Base-by-base conservation (phyloP, 2,797 vertebrate species). In the Columba guinea region DNA sequence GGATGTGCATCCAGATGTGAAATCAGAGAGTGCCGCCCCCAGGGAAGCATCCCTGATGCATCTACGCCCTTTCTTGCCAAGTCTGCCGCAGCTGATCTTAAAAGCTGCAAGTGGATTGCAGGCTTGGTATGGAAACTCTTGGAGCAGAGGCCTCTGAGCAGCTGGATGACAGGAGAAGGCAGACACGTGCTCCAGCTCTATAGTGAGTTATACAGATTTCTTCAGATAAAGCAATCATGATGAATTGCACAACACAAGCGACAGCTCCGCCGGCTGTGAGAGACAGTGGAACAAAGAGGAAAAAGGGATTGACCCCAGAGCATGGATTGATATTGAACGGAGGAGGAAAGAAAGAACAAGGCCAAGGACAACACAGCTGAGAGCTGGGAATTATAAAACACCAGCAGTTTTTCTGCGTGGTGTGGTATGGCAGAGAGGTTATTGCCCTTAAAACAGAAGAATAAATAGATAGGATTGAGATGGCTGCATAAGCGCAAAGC, bases 261-360 rank as follows among this genome's bases (percentile, higher is more conserved):
- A 74, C 39, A 53, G 17, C 51, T 88, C n/a, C 32, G 35, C 34
- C 2, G 1, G 21, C 83, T 58, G 13, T 4, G 56, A 70, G 41
- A 32, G 18, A 20, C 44, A 9, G 7, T 9, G 13, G 67, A 68
- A 68, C 30, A 48, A 49, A 34, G 8, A 24, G 17, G 34, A 56
- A 13, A 27, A 35, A 69, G 13, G 23, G 48, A 37, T 2, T 51
- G 64, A 84, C 23, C 39, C 64, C 44, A 39, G 48, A 58, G 37
- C 23, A 30, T 37, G 73, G 21, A 1, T 7, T 73, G 63, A 34
- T 13, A 6, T 0, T 11, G 63, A 74, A n/a, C 0, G 0, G 79
- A 79, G 53, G 7, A 59, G 55, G 53, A 62, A 37, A 92, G 60
- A 56, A 13, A n/a, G 34, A 86, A 23, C n/a, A n/a, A 56, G n/a